Percentiles rank a stretch among this genome's conserved stretches.
These are phyloP conservation scores for Karalla daura DNA, from an alignment of 2,797 vertebrate genomes.

Conservation along the genomic window DNA sequence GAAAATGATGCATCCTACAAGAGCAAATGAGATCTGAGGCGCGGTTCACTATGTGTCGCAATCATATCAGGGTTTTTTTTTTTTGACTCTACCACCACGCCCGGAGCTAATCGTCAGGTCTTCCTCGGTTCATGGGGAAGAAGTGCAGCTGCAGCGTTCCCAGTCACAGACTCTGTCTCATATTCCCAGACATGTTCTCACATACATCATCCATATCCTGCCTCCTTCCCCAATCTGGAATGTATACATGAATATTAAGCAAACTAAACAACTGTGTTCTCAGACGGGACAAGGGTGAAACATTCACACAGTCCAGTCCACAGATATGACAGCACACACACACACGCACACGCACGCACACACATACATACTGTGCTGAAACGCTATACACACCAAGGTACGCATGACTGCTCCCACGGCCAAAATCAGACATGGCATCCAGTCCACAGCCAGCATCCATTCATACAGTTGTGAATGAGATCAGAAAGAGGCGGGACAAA, in stretches of 20 bases:
- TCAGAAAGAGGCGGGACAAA: no score
- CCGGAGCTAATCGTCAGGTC: background rate
- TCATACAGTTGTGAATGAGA: background rate
- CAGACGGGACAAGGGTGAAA: slow-evolving; percentile 15
- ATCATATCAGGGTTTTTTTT: no score
- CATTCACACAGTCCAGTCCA: slow-evolving; percentile 23
- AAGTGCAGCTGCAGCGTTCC: slow-evolving; percentile 27
- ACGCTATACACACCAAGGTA: background rate
- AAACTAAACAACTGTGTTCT: slow-evolving; percentile 36
- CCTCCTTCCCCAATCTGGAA: slow-evolving; percentile 33
- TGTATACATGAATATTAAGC: slow-evolving; percentile 43
- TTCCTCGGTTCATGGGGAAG: background rate
- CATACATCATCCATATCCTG: slow-evolving; percentile 37
- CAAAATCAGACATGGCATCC: slow-evolving; percentile 1
- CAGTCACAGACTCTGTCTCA: background rate
- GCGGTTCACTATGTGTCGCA: no score
- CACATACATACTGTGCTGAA: background rate
- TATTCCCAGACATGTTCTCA: slow-evolving; percentile 32
- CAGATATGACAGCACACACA: background rate
- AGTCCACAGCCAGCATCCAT: slow-evolving; percentile 4
- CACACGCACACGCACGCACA: background rate
- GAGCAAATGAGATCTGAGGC: no score
- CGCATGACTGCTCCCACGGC: background rate
- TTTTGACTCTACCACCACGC: slow-evolving; percentile 12
- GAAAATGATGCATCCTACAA: background rate